Base-by-base conservation (phyloP, 2,797 vertebrate genomes). In the Okamejei kenojei region DNA sequence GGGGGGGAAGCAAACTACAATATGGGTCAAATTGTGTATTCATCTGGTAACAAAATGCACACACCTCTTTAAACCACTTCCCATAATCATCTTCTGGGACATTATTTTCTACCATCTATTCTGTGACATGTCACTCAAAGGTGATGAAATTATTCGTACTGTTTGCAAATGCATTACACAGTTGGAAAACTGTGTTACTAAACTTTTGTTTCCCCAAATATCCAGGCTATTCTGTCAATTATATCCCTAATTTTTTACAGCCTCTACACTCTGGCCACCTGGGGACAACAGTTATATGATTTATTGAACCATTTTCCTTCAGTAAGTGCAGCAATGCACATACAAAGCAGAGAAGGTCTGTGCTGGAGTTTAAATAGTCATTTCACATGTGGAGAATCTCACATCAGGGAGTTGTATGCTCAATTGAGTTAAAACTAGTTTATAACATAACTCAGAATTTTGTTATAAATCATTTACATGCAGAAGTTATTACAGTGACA, bases 281-380 rank as follows among this genome's bases (percentile, higher is more conserved):
- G 73, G 73, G 73, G 35, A 92, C 26, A 92, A 11, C 29, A 15
- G 21, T 91, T 92, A 29, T 76, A 23, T 76, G 90, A 92, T 92
- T 92, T 92, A 92, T 92, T 58, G 90, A 92, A 92, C 90, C 5
- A 23, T n/a, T 76, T 92, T 92, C 90, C 32, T 90, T 90, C 88
- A 90, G 88, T 32, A 90, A 90, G 65, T 71, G 3, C n/a, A 63
- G 84, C 54, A 74, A 8, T 29, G 7, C 45, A 74, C 38, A 45
- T 74, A 74, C 45, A 92, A 92, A 76, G 58, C 26, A 29, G 71
- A 17, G n/a, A 74, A 76, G 15, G 38, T 54, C 68, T 92, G 4
- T 8, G 71, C 54, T 92, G 38, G 73, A 32, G 71, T 92, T 76
- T 45, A 29, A 38, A 58, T 71, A 92, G 45, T 92, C 8, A 92